phyloP scores from a whole-genome alignment of 2,888 invertebrate species.

The Drosophila phalerata region DNA sequence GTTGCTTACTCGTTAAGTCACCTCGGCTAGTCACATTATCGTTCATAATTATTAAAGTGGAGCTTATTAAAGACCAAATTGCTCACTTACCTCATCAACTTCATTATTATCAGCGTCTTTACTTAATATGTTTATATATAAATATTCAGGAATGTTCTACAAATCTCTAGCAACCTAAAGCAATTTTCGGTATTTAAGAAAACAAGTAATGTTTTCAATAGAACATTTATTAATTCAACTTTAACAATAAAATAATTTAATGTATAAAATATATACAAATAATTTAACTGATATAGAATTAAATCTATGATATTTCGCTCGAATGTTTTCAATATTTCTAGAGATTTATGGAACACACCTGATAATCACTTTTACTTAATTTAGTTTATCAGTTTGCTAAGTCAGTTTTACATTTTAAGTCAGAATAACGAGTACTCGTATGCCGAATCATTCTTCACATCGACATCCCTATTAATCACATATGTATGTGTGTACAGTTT shows the following conservation, averaged over 20 bases:
- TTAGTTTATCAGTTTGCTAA: conserved; percentile 41
- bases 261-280: too few species aligned
- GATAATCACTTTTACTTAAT: conserved; percentile 8
- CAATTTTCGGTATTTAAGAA: too few species aligned
- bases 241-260: too few species aligned
- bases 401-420: conserved; percentile 54
- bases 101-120: conserved; percentile 18
- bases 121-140: conserved; percentile 24
- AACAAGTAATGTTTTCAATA: too few species aligned
- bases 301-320: too few species aligned
- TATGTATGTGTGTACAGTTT: conserved; percentile 29
- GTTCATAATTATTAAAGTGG: conserved; percentile 25
- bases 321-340: neutral
- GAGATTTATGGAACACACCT: neutral
- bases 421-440: conserved; percentile 23
- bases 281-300: too few species aligned
- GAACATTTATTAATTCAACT: too few species aligned
- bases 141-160: neutral
- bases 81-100: conserved; percentile 26
- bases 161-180: neutral
- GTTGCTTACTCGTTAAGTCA: conserved; percentile 30
- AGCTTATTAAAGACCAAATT: conserved; percentile 36
- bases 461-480: conserved; percentile 20
- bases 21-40: neutral
- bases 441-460: conserved; percentile 66